Evolutionary conservation across 2,113 vertebrate genomes (phyloP).

Genomic region (Corythornis cristatus): DNA sequence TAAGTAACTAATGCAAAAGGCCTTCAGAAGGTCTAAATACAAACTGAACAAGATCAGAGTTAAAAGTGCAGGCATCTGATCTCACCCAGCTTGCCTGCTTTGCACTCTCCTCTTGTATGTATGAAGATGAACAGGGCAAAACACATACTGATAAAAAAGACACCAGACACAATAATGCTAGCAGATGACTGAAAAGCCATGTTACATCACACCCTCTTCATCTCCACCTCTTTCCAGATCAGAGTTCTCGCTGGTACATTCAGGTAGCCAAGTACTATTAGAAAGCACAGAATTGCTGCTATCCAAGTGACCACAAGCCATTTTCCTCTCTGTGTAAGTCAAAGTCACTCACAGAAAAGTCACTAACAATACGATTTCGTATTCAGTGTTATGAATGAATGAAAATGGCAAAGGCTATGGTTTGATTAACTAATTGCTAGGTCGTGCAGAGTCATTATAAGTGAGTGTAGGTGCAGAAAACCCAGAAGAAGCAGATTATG

Average conservation of each 20-base stretch:
- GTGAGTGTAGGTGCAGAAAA: neutral
- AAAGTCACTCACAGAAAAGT: neutral
- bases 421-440: neutral
- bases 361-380: accelerated
- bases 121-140: neutral
- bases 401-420: neutral
- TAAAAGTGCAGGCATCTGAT: conserved; percentile 19
- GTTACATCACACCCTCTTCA: neutral
- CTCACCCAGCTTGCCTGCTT: neutral
- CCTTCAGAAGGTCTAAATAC: conserved; percentile 29
- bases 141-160: neutral
- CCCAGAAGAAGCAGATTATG: neutral
- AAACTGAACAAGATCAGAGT: conserved; percentile 31
- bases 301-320: too few species aligned
- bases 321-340: neutral
- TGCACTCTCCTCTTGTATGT: neutral
- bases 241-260: accelerated
- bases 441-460: accelerated
- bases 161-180: neutral
- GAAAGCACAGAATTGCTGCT: neutral
- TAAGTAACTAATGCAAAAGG: conserved; percentile 66
- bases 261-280: neutral
- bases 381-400: neutral
- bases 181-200: neutral
- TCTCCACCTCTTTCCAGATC: neutral